These are phyloP conservation scores for Lycodopsis pacificus DNA, from an alignment of 2,797 vertebrate species.

Conservation along the genomic window DNA sequence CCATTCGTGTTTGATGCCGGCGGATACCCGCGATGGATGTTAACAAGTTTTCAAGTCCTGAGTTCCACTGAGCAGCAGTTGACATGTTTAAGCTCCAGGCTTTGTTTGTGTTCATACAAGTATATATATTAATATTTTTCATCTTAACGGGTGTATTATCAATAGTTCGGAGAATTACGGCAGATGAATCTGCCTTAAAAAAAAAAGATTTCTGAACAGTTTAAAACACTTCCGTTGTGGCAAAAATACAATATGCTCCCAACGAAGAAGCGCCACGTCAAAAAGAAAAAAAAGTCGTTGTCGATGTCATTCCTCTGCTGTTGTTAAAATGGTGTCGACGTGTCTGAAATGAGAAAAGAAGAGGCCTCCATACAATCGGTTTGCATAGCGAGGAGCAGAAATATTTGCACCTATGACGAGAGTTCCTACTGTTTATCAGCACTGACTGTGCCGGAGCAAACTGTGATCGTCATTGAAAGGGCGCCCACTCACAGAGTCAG, in stretches of 20 bases:
- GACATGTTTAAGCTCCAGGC: conserved; percentile 95
- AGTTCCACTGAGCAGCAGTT: conserved; percentile 98
- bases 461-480: background rate
- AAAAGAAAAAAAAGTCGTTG: conserved; percentile 59
- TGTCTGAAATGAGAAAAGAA: conserved; percentile 75
- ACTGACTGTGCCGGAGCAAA: background rate
- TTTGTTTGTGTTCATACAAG: conserved; percentile 80
- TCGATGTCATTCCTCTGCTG: conserved; percentile 84
- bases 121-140: conserved; percentile 88
- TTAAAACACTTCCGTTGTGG: conserved; percentile 88
- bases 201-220: conserved; percentile 62
- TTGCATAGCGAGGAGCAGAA: background rate
- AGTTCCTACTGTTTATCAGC: background rate
- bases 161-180: conserved; percentile 84
- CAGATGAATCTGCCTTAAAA: conserved; percentile 80
- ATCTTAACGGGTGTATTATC: conserved; percentile 83
- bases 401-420: background rate
- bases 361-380: conserved; percentile 1
- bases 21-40: conserved; percentile 67
- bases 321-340: conserved; percentile 80
- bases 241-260: conserved; percentile 91
- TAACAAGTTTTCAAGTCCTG: conserved; percentile 92
- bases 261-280: conserved; percentile 92
- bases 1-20: conserved; percentile 60
- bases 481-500: conserved; percentile 64